Evolutionary conservation across 2,797 vertebrate genomes (phyloP).

Genomic region (Syngnathus rostellatus): DNA sequence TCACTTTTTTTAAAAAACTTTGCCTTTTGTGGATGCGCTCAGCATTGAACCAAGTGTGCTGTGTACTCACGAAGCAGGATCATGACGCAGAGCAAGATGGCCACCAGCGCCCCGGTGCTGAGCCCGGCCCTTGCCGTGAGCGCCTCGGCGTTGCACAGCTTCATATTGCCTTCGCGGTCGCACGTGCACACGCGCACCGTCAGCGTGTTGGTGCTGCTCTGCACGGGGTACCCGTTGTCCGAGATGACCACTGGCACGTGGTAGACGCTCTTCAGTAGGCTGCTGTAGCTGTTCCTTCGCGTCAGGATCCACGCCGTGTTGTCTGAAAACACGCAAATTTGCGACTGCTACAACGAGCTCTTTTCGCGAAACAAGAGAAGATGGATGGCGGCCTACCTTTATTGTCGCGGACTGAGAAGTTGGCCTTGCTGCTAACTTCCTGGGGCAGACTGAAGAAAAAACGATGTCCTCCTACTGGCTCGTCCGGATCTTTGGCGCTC

Average conservation of each 20-base stretch:
- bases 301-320: slow-evolving; percentile 91
- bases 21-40: too few species aligned
- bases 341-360: background rate
- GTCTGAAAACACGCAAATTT: slow-evolving; percentile 63
- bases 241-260: slow-evolving; percentile 88
- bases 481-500: slow-evolving; percentile 83
- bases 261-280: slow-evolving; percentile 80
- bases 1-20: too few species aligned
- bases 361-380: background rate
- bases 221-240: slow-evolving; percentile 81
- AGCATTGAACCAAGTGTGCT: too few species aligned
- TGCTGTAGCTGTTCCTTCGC: slow-evolving; percentile 78
- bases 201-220: slow-evolving; percentile 89
- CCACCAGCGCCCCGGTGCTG: slow-evolving; percentile 89
- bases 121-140: slow-evolving; percentile 83
- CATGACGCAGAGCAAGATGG: slow-evolving; percentile 90
- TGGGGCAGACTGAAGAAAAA: slow-evolving; percentile 84
- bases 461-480: slow-evolving; percentile 78
- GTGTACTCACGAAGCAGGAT: slow-evolving; percentile 85
- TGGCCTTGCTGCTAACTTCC: slow-evolving; percentile 78
- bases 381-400: slow-evolving; percentile 66
- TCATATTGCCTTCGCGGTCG: slow-evolving; percentile 87
- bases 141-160: slow-evolving; percentile 87
- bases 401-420: slow-evolving; percentile 90
- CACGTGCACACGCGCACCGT: slow-evolving; percentile 89